Conservation (phyloP, 1,140 invertebrate genomes). For the Dendrolimus kikuchii region DNA sequence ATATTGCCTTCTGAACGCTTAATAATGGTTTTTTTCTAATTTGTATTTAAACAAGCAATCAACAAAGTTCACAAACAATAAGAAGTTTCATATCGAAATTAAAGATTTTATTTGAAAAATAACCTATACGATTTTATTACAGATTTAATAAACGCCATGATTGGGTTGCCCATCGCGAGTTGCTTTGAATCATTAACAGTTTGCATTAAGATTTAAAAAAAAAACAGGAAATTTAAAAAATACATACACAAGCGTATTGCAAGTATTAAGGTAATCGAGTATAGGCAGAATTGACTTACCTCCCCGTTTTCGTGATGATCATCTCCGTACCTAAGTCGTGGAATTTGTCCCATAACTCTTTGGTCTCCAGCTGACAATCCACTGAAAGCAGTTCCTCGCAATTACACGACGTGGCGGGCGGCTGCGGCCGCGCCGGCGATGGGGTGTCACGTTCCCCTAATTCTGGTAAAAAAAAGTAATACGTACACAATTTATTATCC, state of each 20-base stretch:
- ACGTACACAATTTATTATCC: not conserved
- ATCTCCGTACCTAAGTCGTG: conserved; percentile 96
- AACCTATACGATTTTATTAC: too few relatives aligned
- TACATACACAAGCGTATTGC: too few relatives aligned
- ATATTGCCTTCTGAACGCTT: not conserved
- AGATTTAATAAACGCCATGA: too few relatives aligned
- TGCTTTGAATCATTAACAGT: too few relatives aligned
- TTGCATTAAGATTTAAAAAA: too few relatives aligned
- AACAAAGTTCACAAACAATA: too few relatives aligned
- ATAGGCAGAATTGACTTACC: conserved; percentile 75
- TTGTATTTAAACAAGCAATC: not conserved
- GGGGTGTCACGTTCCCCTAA: conserved; percentile 65
- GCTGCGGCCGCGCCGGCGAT: conserved; percentile 55
- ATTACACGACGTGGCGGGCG: conserved; percentile 75
- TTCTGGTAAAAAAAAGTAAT: conserved; percentile 36
- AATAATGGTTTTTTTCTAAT: not conserved
- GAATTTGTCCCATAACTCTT: conserved; percentile 95
- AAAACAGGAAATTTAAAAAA: too few relatives aligned
- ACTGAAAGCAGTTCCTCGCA: conserved; percentile 88
- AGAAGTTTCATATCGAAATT: too few relatives aligned
- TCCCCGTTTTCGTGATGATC: conserved; percentile 98
- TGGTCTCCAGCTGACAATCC: conserved; percentile 94
- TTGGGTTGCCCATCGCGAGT: too few relatives aligned
- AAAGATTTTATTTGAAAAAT: too few relatives aligned
- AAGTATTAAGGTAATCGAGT: too few relatives aligned